These are phyloP conservation scores for Gnathonemus echidnorhynchus DNA, from an alignment of 2,113 vertebrate species.

Conservation along the genomic window DNA sequence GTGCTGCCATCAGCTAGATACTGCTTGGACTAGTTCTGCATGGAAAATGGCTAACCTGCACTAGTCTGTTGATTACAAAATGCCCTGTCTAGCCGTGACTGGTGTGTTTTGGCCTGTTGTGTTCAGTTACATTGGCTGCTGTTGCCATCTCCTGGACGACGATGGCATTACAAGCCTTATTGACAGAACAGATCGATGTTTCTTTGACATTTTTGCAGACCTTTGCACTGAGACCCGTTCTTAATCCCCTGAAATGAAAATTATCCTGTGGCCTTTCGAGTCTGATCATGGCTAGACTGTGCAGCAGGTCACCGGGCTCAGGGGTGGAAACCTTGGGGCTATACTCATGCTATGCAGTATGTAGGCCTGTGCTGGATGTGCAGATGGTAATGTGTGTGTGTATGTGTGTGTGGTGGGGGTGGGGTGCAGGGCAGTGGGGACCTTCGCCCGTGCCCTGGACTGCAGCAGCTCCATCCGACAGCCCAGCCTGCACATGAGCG, in stretches of 20 bases:
- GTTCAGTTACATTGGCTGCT: neutral
- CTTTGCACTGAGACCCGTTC: neutral
- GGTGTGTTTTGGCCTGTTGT: neutral
- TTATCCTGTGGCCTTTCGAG: neutral
- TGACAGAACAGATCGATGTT: neutral
- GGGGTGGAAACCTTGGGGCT: neutral
- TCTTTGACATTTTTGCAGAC: neutral
- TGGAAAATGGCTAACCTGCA: neutral
- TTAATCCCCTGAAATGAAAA: neutral
- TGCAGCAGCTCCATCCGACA: slow-evolving; percentile 95
- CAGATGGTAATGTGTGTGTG: neutral
- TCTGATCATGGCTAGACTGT: neutral
- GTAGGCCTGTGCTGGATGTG: neutral
- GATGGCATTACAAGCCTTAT: neutral
- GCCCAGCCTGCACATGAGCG: slow-evolving; percentile 92
- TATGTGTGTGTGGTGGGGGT: neutral
- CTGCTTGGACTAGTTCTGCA: neutral
- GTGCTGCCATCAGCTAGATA: neutral
- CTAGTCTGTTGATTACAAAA: neutral
- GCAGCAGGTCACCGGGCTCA: neutral
- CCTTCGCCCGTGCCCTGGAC: slow-evolving; percentile 84
- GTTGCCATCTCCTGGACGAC: slow-evolving; percentile 33
- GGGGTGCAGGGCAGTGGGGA: slow-evolving; percentile 78
- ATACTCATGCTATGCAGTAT: neutral
- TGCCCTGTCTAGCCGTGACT: neutral